These are phyloP conservation scores for Aselliscus stoliczkanus DNA, from an alignment of 2,797 vertebrate genomes.

Conservation along the genomic window DNA sequence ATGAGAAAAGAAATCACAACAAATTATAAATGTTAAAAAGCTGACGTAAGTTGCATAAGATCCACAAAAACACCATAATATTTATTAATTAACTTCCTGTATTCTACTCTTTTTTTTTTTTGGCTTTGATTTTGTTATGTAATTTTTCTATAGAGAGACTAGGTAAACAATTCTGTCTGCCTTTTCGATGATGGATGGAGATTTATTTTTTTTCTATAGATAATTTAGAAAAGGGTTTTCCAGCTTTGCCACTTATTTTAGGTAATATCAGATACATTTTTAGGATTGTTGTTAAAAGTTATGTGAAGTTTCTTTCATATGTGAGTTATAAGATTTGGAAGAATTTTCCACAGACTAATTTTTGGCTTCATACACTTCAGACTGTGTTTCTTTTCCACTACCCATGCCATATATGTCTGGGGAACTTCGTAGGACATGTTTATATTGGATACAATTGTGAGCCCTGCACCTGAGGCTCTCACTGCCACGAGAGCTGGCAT, in stretches of 20 bases:
- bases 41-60: background rate
- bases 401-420: background rate
- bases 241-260: conserved; percentile 25
- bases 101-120: background rate
- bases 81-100: background rate
- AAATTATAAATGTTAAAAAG: background rate
- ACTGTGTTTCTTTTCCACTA: background rate
- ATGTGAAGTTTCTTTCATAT: background rate
- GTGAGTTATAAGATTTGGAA: background rate
- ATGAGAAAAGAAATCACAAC: background rate
- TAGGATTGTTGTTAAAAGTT: background rate
- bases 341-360: conserved; percentile 9
- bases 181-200: background rate
- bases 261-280: background rate
- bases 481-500: background rate
- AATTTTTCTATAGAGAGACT: background rate
- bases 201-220: background rate
- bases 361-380: background rate
- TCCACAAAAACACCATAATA: background rate
- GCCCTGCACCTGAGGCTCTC: background rate
- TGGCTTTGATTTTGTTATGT: background rate
- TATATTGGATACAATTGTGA: background rate
- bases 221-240: background rate
- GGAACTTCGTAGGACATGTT: background rate
- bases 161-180: background rate